Base-by-base conservation (phyloP, 2,797 vertebrate species). In the Darevskia mixta region DNA sequence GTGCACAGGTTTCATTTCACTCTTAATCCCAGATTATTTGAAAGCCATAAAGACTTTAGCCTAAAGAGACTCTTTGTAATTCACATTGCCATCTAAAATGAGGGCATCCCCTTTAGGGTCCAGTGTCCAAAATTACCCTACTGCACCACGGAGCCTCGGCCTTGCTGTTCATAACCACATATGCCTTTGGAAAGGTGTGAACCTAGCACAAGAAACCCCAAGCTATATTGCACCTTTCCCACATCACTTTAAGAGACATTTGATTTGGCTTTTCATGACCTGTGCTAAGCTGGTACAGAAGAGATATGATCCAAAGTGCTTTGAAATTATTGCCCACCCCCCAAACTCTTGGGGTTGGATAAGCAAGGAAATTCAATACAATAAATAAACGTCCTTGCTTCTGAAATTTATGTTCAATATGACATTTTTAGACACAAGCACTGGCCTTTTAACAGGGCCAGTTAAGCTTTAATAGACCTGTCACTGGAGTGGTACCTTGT, bases 381-480 rank as follows among this genome's bases (percentile, higher is more conserved):
- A 41, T 82, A 27, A 82, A 67, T 29, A 1, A 32, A 45, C 1
- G 0, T 38, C 71, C 89, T 83, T 71, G 61, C 38, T 82, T 90
- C 85, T 90, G 41, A 67, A n/a, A 73, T 66, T 38, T 85, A 72
- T 49, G n/a, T 3, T 4, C 5, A 35, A 49, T 67, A 66, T 86
- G 58, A 79, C 87, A 72, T 92, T 91, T 83, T 76, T 78, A 83
- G 43, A 85, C 87, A 20, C 7, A 32, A 20, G 41, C 55, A 43
- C 45, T 5, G 66, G 89, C 1, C 5, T 38, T 91, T 90, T 88
- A 92, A 72, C 41, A 45, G 5, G 79, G n/a, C 79, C 83, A 86
- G 2, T 92, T 92, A 93, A 86, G 79, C 32, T 77, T 45, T 79
- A 88, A 61, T 11, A 2, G 67, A 8, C n/a, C 86, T 67, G 66